Percentiles rank a stretch among this genome's conserved stretches.
These are phyloP conservation scores for Halocynthia roretzi DNA, from an alignment of 23 tunicate genomes.

Conservation along the genomic window DNA sequence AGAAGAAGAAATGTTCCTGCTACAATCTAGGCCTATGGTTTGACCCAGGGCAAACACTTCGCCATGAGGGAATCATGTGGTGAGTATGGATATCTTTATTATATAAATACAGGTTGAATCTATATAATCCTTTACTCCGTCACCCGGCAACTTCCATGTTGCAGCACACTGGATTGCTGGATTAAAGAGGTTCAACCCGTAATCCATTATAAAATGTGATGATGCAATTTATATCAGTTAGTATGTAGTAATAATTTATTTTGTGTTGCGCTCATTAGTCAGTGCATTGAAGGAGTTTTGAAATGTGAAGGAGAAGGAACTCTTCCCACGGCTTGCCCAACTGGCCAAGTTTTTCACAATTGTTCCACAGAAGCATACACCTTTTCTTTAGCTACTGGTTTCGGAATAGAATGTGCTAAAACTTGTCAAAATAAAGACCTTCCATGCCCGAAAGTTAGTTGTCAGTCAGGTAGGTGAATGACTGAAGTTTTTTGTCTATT, in stretches of 20 bases:
- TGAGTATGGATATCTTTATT: background rate
- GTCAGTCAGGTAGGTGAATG: constrained; percentile 36
- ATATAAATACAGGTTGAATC: background rate
- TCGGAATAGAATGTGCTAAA: constrained; percentile 45
- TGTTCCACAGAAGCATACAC: constrained; percentile 19
- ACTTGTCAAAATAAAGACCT: constrained; percentile 57
- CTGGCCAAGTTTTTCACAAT: constrained; percentile 42
- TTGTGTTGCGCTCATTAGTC: constrained; percentile 12
- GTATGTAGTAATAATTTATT: background rate
- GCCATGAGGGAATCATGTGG: constrained; percentile 45
- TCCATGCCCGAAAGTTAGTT: constrained; percentile 39
- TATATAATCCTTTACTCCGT: too few relatives aligned
- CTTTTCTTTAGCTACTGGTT: background rate
- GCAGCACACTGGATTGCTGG: background rate
- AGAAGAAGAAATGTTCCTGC: constrained; percentile 30
- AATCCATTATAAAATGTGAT: background rate
- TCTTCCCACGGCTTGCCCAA: constrained; percentile 38
- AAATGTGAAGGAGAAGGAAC: constrained; percentile 57
- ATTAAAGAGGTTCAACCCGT: background rate
- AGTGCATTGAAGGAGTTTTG: constrained; percentile 38
- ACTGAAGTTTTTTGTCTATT: too few relatives aligned
- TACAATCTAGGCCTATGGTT: constrained; percentile 47
- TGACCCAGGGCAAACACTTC: constrained; percentile 50
- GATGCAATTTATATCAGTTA: background rate
- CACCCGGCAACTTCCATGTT: too few relatives aligned